Base-by-base conservation (phyloP, 2,113 vertebrate species). In the Aramus guarauna region DNA sequence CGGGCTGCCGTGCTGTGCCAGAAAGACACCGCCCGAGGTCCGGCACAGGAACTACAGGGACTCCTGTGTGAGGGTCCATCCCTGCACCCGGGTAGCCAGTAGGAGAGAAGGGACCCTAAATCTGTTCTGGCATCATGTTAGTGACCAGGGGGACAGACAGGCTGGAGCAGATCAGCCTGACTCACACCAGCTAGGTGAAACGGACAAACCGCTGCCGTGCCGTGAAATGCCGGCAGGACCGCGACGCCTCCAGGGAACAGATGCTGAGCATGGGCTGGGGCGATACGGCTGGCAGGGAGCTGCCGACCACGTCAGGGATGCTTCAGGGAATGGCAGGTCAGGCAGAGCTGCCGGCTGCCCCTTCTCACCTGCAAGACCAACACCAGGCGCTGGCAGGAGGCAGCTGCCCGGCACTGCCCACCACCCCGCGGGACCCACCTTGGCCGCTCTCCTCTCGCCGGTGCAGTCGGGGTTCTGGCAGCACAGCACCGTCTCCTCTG, bases 401-500 rank as follows among this genome's bases (percentile, higher is more conserved):
- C 34, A 21, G 77, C 62, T 71, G 37, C 50, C 34, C 1, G 0
- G 50, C 1, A 0, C 60, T n/a, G 27, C 55, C 41, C n/a, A 3
- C 39, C 23, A 8, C 22, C 50, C 37, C 41, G 3, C 71, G 12
- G 60, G 27, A 93, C 96, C 81, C 99, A 99, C 99, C 99, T 99
- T 99, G 37, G 98, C 95, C 0, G 98, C 99, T 12, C 98, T 98
- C 60, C 98, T 97, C 78, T 98, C 98, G 72, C 99, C 98, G 2
- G 97, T 60, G 91, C 99, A 99, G 97, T 98, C 97, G 0, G 98
- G 98, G 76, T 98, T 98, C 97, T 99, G 99, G 96, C 99, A 99
- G 64, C 68, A 90, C 78, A 98, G 98, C 84, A 95, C 98, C 47
- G 98, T 98, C 91, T 99, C 99, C 92, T 99, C 98, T 2, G 97